phyloP scores from a whole-genome alignment of 2,888 invertebrate genomes.

The Phorcus lineatus region DNA sequence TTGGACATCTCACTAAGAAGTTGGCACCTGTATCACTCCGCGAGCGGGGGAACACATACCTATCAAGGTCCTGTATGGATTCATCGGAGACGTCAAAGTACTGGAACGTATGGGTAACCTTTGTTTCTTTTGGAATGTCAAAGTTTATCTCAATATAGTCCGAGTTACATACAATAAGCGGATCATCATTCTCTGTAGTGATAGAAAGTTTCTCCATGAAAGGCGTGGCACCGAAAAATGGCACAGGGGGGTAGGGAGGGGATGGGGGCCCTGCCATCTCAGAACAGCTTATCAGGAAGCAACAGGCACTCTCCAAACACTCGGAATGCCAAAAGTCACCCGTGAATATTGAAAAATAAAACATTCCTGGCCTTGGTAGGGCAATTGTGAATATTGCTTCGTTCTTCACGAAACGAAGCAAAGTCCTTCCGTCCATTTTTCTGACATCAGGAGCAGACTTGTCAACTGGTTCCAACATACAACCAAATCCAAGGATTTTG shows the following conservation, averaged over 20 bases:
- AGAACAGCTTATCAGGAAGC: slow-evolving; percentile 69
- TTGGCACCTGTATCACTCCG: slow-evolving; percentile 67
- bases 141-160: slow-evolving; percentile 70
- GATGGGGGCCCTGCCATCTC: slow-evolving; percentile 58
- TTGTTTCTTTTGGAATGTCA: slow-evolving; percentile 61
- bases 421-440: slow-evolving; percentile 61
- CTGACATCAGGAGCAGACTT: slow-evolving; percentile 53
- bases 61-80: slow-evolving; percentile 65
- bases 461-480: slow-evolving; percentile 63
- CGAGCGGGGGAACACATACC: slow-evolving; percentile 69
- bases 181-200: slow-evolving; percentile 59
- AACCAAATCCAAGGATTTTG: slow-evolving; percentile 68
- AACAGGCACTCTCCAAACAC: slow-evolving; percentile 72
- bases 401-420: slow-evolving; percentile 66
- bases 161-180: slow-evolving; percentile 64
- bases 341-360: slow-evolving; percentile 75
- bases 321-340: slow-evolving; percentile 71
- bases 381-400: slow-evolving; percentile 73
- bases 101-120: slow-evolving; percentile 70
- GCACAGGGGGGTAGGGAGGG: slow-evolving; percentile 67
- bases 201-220: slow-evolving; percentile 64
- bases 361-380: slow-evolving; percentile 75
- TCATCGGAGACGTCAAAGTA: slow-evolving; percentile 66
- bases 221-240: slow-evolving; percentile 70
- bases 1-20: slow-evolving; percentile 71